Base-by-base conservation (phyloP, 2,113 vertebrate genomes). In the Paratilapia polleni region DNA sequence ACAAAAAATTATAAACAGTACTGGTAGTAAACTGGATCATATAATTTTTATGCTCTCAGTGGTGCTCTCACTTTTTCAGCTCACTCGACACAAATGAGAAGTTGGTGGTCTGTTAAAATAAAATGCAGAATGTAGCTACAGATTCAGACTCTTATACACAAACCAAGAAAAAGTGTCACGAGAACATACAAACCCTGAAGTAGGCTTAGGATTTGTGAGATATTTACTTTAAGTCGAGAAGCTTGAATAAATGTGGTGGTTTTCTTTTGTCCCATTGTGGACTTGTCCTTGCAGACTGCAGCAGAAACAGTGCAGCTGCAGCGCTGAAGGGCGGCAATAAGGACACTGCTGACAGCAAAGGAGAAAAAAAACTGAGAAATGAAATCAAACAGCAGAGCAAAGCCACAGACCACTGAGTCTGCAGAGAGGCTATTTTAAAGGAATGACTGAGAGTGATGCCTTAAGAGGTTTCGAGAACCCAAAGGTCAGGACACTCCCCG, bases 251-350 rank as follows among this genome's bases (percentile, higher is more conserved):
- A 66, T 26, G 78, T 24, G 36, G 17, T 36, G 12, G 73, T 4
- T 38, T 66, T 56, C 43, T 82, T 87, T 41, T 17, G 77, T 63
- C 57, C 56, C 34, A 5, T 24, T 6, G 14, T 20, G 62, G 64
- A 70, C 60, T 28, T 24, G 86, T 82, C 86, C 86, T 80, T 77
- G 83, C 87, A 86, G 87, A 89, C 88, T 89, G 92, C 87, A 89
- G 88, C 90, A 90, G 85, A 74, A 83, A 63, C 59, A 3, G 59
- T 76, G 80, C 78, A 66, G 83, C 92, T 88, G 87, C 85, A 81
- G 87, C 58, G 2, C 43, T 82, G 86, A 87, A 92, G 86, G 89
- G 86, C 78, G 56, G 19, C 74, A 47, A 89, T 76, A 52, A 93
- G 90, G 81, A 86, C 86, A 58, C 77, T 47, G 88, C 84, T 88